Evolutionary conservation across 2,888 invertebrate genomes (phyloP).

Genomic region (Meta bourneti): DNA sequence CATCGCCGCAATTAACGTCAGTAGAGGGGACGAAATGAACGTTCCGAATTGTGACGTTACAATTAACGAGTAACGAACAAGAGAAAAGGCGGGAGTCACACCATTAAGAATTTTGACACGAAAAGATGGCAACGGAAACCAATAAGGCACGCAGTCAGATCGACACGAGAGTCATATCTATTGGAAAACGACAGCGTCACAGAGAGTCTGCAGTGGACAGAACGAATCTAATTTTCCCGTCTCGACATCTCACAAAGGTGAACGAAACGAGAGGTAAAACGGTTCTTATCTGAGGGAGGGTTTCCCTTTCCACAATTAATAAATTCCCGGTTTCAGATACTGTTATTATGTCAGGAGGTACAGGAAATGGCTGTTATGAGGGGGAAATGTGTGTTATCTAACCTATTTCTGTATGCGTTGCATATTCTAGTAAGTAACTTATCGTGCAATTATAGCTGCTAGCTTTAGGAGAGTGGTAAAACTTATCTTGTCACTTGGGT

Average conservation of each 20-base stretch:
- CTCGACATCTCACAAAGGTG: neutral
- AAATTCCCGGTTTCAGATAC: neutral
- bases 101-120: constrained; percentile 62
- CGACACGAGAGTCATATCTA: constrained; percentile 3
- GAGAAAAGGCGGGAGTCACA: constrained; percentile 15
- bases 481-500: too few relatives aligned
- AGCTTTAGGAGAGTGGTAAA: too few relatives aligned
- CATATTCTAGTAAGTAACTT: too few relatives aligned
- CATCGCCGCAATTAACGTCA: constrained; percentile 26
- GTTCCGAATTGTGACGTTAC: constrained; percentile 38
- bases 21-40: constrained; percentile 5
- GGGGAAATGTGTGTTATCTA: neutral
- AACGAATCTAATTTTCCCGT: constrained; percentile 51
- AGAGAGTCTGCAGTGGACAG: neutral
- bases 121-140: constrained; percentile 68
- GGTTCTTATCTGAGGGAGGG: neutral
- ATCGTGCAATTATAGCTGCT: too few relatives aligned
- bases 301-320: neutral
- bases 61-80: constrained; percentile 49
- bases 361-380: neutral
- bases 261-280: neutral
- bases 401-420: too few relatives aligned
- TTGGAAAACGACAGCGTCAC: neutral
- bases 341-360: neutral
- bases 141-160: constrained; percentile 58